Base-by-base conservation (phyloP, 2,888 invertebrate species). In the Pandemis cinnamomeana region DNA sequence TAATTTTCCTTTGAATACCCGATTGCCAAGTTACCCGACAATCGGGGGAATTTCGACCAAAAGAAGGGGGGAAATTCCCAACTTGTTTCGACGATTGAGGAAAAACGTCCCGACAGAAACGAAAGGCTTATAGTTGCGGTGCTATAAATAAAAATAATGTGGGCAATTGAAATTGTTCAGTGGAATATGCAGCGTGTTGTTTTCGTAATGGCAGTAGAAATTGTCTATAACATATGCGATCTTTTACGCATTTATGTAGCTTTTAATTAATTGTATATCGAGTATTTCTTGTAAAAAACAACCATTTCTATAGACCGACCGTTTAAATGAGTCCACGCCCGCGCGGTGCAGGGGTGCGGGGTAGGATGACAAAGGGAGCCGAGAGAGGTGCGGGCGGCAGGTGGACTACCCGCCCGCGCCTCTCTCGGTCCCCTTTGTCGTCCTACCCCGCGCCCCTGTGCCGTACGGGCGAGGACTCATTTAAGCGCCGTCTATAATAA, bases 1-100 rank as follows among this genome's bases (percentile, higher is more conserved):
- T 86, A 84, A 87, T 86, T 86, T 84, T 81, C 84, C 85, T 84
- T 84, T 82, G 83, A 83, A 85, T 84, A 80, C 82, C 81, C 82
- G 84, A 84, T 84, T 87, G 84, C 81, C 80, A 83, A 87, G 86
- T 86, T 86, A 83, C 79, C 77, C 80, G 81, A 77, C 83, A 81
- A 84, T 82, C 81, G 78, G 77, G 77, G 76, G 76, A 79, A 80
- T 80, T 81, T 79, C 72, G 78, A 74, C 80, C 76, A 78, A 42
- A 67, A 63, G 46, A 62, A 55, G 68, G 55, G 70, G 20, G 68
- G 36, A 68, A 48, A 58, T 72, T 68, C 15, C 68, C 68, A 68
- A 68, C 72, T 67, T 72, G 62, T 72, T 72, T 58, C 48, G 58
- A 15, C 71, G 74, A 66, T 75, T 67, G 74, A 75, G 74, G 71